Conservation (phyloP, 1,140 invertebrate species). For the Tyrophagus putrescentiae region DNA sequence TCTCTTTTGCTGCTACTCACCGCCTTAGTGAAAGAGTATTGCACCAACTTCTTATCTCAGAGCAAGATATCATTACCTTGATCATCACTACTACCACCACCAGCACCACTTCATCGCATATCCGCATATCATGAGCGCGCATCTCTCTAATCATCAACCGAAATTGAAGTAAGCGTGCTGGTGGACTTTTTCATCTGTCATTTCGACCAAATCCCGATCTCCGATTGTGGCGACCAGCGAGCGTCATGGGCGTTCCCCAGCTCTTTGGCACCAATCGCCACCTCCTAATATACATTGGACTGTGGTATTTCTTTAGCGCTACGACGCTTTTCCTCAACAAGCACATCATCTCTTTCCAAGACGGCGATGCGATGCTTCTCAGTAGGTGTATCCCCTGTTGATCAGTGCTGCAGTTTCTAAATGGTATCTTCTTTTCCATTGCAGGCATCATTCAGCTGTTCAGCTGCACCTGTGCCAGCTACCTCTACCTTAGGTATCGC, state of each 20-base stretch:
- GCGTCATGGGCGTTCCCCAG: no score
- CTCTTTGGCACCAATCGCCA: slow-evolving; percentile 5
- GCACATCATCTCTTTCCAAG: slow-evolving; percentile 58
- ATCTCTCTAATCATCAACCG: no score
- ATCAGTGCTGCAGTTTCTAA: slow-evolving; percentile 5
- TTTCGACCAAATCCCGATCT: no score
- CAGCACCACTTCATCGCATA: no score
- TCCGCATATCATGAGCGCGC: no score
- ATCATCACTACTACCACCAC: no score
- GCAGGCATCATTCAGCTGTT: slow-evolving; percentile 50
- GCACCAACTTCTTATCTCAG: no score
- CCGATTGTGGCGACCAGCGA: no score
- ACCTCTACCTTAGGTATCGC: slow-evolving; percentile 51
- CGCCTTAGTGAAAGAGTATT: no score
- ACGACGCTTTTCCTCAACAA: slow-evolving; percentile 65
- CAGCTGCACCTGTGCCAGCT: slow-evolving; percentile 57
- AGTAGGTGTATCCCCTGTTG: slow-evolving; percentile 40
- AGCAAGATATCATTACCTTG: no score
- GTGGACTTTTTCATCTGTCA: no score
- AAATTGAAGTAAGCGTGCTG: background rate
- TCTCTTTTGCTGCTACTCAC: no score
- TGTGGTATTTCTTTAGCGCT: slow-evolving; percentile 39
- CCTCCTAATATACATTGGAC: slow-evolving; percentile 19
- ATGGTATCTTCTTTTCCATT: slow-evolving; percentile 15
- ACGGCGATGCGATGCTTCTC: slow-evolving; percentile 59